A percentile compares a stretch with the other conserved stretches of the same genome.
Evolutionary conservation across 2,797 vertebrate species (phyloP).

Genomic region (Coracias cyanogaster): DNA sequence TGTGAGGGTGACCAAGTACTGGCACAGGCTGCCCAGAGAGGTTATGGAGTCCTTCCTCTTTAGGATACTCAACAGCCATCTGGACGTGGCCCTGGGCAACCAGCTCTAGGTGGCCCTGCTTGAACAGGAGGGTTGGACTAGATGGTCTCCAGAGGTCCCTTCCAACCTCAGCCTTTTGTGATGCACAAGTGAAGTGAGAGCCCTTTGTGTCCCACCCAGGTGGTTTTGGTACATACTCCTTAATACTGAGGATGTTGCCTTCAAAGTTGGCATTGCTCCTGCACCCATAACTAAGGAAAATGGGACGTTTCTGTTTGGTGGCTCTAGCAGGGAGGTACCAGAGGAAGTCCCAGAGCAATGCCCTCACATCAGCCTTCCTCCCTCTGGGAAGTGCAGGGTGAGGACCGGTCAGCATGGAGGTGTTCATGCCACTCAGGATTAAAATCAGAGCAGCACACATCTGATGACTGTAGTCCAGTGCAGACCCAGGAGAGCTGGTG

Average conservation of each 20-base stretch:
- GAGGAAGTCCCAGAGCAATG: background rate
- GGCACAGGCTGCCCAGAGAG: background rate
- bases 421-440: background rate
- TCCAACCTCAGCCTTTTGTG: background rate
- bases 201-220: background rate
- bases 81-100: background rate
- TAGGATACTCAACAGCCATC: background rate
- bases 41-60: background rate
- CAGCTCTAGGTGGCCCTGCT: background rate
- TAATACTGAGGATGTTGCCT: fast-evolving
- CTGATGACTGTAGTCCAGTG: background rate
- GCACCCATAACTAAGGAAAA: background rate
- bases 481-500: background rate
- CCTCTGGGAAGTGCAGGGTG: background rate
- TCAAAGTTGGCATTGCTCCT: background rate
- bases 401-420: background rate
- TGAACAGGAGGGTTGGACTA: background rate
- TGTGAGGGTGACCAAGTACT: background rate
- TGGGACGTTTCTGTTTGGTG: background rate
- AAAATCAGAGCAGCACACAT: background rate
- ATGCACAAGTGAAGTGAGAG: fast-evolving
- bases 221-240: background rate
- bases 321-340: background rate
- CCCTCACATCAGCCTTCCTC: background rate
- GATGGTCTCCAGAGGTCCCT: background rate